Evolutionary conservation across 1,140 invertebrate genomes (phyloP).

Genomic region (Bombus pascuorum): DNA sequence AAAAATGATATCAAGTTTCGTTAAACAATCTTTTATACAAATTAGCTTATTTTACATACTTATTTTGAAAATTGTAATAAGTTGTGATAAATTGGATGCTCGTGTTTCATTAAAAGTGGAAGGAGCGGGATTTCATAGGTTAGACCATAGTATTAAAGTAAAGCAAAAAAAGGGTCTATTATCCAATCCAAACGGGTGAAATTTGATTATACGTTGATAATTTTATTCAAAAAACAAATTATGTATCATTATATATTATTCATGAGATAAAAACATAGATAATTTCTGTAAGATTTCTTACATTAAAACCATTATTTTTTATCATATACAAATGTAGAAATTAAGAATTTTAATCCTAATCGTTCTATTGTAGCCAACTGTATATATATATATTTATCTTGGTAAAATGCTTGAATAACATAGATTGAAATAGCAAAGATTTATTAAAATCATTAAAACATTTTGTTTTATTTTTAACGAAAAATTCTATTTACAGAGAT

Average conservation of each 20-base stretch:
- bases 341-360: not conserved
- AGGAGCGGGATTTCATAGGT: slow-evolving; percentile 79
- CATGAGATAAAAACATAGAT: not conserved
- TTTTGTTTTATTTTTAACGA: not conserved
- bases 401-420: not conserved
- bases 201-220: not conserved
- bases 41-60: not conserved
- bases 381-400: too few species aligned
- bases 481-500: slow-evolving; percentile 66
- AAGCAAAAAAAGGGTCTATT: not conserved
- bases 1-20: slow-evolving; percentile 4
- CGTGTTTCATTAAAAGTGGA: slow-evolving; percentile 51
- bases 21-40: not conserved
- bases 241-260: not conserved
- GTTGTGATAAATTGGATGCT: slow-evolving; percentile 13
- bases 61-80: slow-evolving; percentile 7
- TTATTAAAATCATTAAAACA: not conserved
- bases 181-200: not conserved
- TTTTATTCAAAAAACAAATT: not conserved
- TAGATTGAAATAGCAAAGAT: not conserved
- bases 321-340: not conserved
- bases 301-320: not conserved
- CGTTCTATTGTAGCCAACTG: not conserved
- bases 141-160: slow-evolving; percentile 43
- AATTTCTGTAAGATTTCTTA: too few species aligned